A percentile compares a stretch with the other conserved stretches of the same genome.
phyloP scores from a whole-genome alignment of 2,888 invertebrate species.

The Phortica okadai region DNA sequence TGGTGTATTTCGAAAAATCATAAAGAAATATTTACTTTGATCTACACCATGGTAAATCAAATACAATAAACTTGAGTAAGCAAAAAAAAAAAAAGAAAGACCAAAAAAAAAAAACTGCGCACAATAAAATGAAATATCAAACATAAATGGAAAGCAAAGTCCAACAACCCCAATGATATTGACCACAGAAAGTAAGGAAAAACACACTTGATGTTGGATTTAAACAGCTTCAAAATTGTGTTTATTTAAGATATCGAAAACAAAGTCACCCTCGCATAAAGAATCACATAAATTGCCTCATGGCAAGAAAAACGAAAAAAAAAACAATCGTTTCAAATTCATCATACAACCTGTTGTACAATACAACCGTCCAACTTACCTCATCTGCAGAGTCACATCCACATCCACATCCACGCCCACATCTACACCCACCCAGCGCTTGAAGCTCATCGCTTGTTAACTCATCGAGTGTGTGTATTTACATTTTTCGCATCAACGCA shows the following conservation, averaged over 20 bases:
- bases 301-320: not conserved
- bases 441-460: not conserved
- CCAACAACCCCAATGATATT: not conserved
- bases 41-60: not conserved
- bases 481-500: constrained; percentile 63
- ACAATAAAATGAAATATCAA: not conserved
- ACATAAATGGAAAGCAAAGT: not conserved
- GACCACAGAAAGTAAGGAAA: not conserved
- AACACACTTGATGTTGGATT: not conserved
- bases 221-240: constrained; percentile 12
- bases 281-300: not conserved
- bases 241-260: constrained; percentile 8
- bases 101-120: not conserved
- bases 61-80: not conserved
- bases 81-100: not conserved
- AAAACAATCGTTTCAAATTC: not conserved
- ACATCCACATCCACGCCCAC: not conserved
- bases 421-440: not conserved
- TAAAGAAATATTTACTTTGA: constrained; percentile 9
- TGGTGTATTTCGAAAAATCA: not conserved
- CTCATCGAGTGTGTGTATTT: constrained; percentile 52
- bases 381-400: not conserved
- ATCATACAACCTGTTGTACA: constrained; percentile 12
- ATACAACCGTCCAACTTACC: not conserved
- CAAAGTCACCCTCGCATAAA: constrained; percentile 15